Conservation (phyloP, 2,113 vertebrate species). For the Gila orcuttii region DNA sequence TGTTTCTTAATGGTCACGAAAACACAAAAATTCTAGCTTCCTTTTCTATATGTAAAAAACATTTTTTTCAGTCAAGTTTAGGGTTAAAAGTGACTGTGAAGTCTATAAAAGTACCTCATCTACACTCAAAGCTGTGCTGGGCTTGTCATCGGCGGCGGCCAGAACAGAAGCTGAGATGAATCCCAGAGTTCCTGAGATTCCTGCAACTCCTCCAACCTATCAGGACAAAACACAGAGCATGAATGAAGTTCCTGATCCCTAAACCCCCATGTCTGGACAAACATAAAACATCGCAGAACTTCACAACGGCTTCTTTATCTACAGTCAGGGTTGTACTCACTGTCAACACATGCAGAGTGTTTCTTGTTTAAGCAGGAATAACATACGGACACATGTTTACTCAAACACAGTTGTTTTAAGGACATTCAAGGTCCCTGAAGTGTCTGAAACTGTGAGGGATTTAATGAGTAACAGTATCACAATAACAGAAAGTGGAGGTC, state of each 20-base stretch:
- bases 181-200: conserved; percentile 72
- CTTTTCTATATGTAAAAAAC: background rate
- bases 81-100: background rate
- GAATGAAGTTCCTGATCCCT: background rate
- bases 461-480: background rate
- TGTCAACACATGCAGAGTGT: conserved; percentile 4
- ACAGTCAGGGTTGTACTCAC: background rate
- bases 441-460: background rate
- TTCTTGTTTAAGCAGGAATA: background rate
- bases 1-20: too few species aligned
- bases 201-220: conserved; percentile 72
- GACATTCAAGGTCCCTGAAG: background rate
- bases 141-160: conserved; percentile 75
- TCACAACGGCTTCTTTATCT: background rate
- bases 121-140: conserved; percentile 70
- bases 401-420: background rate
- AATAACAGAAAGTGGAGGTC: background rate
- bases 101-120: conserved; percentile 74
- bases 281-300: background rate
- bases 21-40: too few species aligned
- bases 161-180: conserved; percentile 74
- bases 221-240: conserved; percentile 9
- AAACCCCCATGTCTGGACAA: background rate
- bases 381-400: background rate
- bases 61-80: background rate